Conservation (phyloP, 2,113 vertebrate genomes). For the Microtus ochrogaster region DNA sequence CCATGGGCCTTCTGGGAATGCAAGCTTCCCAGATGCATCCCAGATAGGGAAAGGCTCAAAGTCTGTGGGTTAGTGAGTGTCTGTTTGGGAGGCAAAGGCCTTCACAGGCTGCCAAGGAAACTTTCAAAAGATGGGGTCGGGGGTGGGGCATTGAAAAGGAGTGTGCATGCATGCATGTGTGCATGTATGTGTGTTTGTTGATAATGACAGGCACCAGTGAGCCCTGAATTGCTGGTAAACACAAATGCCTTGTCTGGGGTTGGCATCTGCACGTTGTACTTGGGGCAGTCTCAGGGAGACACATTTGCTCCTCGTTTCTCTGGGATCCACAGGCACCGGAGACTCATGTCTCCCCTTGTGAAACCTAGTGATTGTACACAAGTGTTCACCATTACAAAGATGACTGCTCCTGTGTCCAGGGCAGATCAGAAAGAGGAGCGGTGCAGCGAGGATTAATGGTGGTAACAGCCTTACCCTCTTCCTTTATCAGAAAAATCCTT, state of each 20-base stretch:
- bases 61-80: too few relatives aligned
- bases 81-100: background rate
- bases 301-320: background rate
- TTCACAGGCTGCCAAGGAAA: background rate
- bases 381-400: conserved; percentile 41
- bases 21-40: background rate
- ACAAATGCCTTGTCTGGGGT: background rate
- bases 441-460: background rate
- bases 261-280: background rate
- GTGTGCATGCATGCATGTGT: too few relatives aligned
- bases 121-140: background rate
- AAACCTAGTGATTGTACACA: background rate
- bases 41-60: background rate
- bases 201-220: background rate
- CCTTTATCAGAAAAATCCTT: background rate
- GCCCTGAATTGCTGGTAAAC: background rate
- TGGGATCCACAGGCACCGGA: background rate
- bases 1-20: background rate
- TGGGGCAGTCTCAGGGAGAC: background rate
- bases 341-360: background rate
- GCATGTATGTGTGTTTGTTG: background rate
- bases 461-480: background rate
- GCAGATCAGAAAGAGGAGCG: background rate
- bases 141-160: background rate
- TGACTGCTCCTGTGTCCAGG: background rate